Evolutionary conservation across 1,140 invertebrate species (phyloP), one percentile per base, ranked within the genome.

Genomic region (Caenorhabditis latens): DNA sequence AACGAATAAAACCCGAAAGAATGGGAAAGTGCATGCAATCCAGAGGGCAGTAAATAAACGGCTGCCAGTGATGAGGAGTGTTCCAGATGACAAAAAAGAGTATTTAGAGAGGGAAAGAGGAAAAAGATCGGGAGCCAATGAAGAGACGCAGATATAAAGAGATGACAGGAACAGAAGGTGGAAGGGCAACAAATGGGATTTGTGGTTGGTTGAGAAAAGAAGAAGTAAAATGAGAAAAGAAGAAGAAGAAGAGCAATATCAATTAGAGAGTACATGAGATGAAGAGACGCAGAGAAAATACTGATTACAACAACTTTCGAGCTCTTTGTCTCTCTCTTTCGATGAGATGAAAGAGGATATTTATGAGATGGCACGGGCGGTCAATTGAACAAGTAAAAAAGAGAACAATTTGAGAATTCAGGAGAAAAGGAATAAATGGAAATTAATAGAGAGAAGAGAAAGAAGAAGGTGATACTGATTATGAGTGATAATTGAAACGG

Each of bases 131-230:
- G 40, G 65, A 71, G 42, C 65, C 61, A 71, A 11, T 58, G 42
- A 19, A 71, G 65, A 71, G 65, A 71, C 65, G 14, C 65, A 71
- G 65, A 43, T 19, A n/a, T 11, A 48, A 50, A 13, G 43, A 79
- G n/a, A 50, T 48, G 46, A 79, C 71, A 43, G 46, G 71, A 71
- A 71, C 46, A 50, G 46, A 50, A 79, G 71, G 43, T 79, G 71
- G 71, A 79, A 79, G 71, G 71, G 71, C 71, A 79, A 79, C 71
- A 79, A 79, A 79, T 79, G 71, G 71, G 71, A 79, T 79, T 79
- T 79, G 46, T 79, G 43, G 71, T 50, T 50, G 19, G 46, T 43
- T 75, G 32, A n/a, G 21, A 79, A 32, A 48, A 79, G 71, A 79
- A 24, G 43, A 46, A 79, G 19, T 40, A 14, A 40, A 40, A 67